A percentile compares a stretch with the other conserved stretches of the same genome.
phyloP scores from a whole-genome alignment of 2,888 invertebrate genomes.

The Ypsolopha scabrella region DNA sequence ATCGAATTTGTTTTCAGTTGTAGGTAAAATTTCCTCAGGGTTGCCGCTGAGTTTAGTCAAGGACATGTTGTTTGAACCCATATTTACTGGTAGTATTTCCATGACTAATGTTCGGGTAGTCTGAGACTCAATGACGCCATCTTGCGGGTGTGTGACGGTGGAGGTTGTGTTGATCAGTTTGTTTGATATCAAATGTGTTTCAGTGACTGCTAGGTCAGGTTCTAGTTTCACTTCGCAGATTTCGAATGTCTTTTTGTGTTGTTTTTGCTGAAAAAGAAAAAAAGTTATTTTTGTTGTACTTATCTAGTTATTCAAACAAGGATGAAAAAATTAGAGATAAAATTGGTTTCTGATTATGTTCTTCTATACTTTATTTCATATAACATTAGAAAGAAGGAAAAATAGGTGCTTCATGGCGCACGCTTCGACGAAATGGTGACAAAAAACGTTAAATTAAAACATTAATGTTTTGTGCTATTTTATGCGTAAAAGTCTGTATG shows the following conservation, averaged over 20 bases:
- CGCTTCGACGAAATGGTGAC: too few species aligned
- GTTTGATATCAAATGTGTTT: constrained; percentile 53
- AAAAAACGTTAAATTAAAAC: too few species aligned
- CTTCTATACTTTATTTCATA: too few species aligned
- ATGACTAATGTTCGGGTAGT: constrained; percentile 49
- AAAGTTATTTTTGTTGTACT: neutral
- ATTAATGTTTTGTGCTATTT: too few species aligned
- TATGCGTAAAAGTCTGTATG: too few species aligned
- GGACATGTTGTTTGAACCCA: neutral
- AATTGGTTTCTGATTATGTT: neutral
- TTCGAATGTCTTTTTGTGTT: constrained; percentile 19
- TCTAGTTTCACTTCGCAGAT: constrained; percentile 38
- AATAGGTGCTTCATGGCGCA: too few species aligned
- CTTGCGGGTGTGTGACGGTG: constrained; percentile 37
- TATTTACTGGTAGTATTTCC: constrained; percentile 44
- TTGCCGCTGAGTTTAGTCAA: constrained; percentile 25
- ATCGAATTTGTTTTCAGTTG: constrained; percentile 12
- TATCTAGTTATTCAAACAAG: neutral
- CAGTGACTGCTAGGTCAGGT: constrained; percentile 37
- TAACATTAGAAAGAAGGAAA: too few species aligned
- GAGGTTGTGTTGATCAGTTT: constrained; percentile 50
- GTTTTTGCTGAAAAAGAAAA: constrained; percentile 21
- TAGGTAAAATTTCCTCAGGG: constrained; percentile 51
- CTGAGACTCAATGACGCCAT: constrained; percentile 40
- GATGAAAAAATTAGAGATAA: neutral